Conservation (phyloP, 2,888 invertebrate genomes). For the Xylocampa areola region DNA sequence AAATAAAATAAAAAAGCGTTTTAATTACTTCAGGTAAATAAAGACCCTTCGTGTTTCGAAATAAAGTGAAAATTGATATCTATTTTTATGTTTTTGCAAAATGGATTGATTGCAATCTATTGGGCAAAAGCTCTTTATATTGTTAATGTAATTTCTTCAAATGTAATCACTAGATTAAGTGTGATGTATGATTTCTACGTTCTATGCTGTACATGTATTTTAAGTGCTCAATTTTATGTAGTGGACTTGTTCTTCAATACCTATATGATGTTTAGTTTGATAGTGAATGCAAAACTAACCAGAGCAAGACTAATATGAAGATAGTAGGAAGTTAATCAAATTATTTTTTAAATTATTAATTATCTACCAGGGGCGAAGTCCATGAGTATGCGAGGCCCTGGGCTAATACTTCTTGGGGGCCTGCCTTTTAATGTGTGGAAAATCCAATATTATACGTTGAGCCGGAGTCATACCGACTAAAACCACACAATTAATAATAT, state of each 20-base stretch:
- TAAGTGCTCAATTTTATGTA: slow-evolving; percentile 66
- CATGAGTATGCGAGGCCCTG: no score
- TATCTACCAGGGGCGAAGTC: no score
- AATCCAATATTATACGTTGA: no score
- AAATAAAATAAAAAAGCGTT: no score
- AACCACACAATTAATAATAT: no score
- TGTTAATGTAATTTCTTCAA: slow-evolving; percentile 26
- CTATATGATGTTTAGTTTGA: slow-evolving; percentile 30
- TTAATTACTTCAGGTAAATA: background rate
- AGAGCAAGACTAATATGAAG: background rate
- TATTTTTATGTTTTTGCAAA: slow-evolving; percentile 25
- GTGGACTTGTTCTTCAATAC: slow-evolving; percentile 32
- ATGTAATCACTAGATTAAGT: slow-evolving; percentile 42
- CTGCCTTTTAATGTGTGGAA: no score
- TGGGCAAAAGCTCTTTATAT: slow-evolving; percentile 16
- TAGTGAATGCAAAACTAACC: background rate
- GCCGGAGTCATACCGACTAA: no score
- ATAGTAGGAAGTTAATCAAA: no score
- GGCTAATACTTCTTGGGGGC: no score
- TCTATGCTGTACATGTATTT: slow-evolving; percentile 37
- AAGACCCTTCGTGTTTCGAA: background rate
- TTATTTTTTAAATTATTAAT: no score
- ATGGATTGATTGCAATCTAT: slow-evolving; percentile 9
- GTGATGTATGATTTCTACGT: slow-evolving; percentile 37
- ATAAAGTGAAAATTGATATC: slow-evolving; percentile 31